Percentiles rank a stretch among this genome's conserved stretches.
These are phyloP conservation scores for Odontothrips loti DNA, from an alignment of 2,888 invertebrate species.

Conservation along the genomic window DNA sequence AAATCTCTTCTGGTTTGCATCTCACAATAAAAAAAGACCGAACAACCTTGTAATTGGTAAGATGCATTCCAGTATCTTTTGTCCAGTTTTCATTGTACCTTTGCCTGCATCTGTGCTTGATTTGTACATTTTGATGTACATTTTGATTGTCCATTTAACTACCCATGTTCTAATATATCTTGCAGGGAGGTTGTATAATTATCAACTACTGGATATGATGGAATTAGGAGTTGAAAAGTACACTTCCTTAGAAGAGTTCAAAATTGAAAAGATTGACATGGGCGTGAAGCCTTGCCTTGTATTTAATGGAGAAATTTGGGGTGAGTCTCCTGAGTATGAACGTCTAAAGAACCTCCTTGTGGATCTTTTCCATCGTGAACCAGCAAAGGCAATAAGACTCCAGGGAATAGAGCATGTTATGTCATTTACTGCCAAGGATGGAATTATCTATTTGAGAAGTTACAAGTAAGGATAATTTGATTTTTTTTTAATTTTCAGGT, in stretches of 20 bases:
- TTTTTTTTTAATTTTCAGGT: not conserved
- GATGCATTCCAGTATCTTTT: not conserved
- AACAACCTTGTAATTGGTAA: conserved; percentile 81
- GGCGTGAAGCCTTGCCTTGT: conserved; percentile 88
- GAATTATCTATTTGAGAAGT: conserved; percentile 70
- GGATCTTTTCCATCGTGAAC: conserved; percentile 88
- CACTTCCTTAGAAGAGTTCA: conserved; percentile 73
- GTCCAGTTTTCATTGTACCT: not conserved
- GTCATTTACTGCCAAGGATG: conserved; percentile 80
- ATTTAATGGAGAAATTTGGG: conserved; percentile 90
- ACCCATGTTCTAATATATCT: conserved; percentile 33
- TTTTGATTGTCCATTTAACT: not conserved
- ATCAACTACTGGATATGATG: conserved; percentile 89
- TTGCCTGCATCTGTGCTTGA: not conserved
- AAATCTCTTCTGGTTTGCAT: conserved; percentile 84
- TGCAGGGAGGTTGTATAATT: conserved; percentile 75
- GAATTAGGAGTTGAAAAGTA: conserved; percentile 88
- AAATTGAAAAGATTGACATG: conserved; percentile 67
- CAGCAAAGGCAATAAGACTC: conserved; percentile 72
- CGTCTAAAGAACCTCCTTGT: conserved; percentile 82
- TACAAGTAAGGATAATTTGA: conserved; percentile 52
- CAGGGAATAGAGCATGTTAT: conserved; percentile 93
- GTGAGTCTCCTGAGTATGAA: conserved; percentile 70
- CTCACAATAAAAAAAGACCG: conserved; percentile 92
- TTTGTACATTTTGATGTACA: not conserved